These are phyloP conservation scores for Remorina albescens DNA, from an alignment of 2,797 vertebrate genomes.

Conservation along the genomic window DNA sequence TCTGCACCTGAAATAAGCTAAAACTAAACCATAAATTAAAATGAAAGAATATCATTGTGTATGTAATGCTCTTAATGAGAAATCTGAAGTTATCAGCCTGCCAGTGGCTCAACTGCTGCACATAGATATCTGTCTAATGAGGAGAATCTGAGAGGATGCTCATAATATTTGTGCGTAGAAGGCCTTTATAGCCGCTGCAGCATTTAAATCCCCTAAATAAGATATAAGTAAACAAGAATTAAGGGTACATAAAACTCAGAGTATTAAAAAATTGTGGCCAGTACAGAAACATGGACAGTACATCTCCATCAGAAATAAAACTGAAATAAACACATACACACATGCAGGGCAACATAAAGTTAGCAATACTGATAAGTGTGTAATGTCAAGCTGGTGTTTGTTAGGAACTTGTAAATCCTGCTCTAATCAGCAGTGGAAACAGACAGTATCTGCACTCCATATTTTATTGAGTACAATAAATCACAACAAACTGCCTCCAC, in stretches of 20 bases:
- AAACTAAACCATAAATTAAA: no score
- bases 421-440: constrained; percentile 46
- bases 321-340: neutral
- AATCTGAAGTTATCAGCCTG: no score
- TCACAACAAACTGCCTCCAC: neutral
- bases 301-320: constrained; percentile 59
- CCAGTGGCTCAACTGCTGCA: neutral
- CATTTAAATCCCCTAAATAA: neutral
- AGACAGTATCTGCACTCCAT: constrained; percentile 35
- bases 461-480: constrained; percentile 49
- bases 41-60: no score
- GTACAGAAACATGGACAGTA: no score
- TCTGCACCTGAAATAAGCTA: neutral
- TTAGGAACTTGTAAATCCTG: constrained; percentile 12
- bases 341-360: no score
- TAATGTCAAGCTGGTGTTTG: neutral
- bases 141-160: neutral
- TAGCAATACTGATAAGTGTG: no score
- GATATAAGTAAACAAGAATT: neutral
- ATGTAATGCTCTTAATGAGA: no score
- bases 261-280: neutral
- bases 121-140: neutral
- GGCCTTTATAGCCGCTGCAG: neutral
- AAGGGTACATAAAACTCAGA: neutral
- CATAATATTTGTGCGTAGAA: neutral